Base-by-base conservation (phyloP, 2,888 invertebrate genomes). In the Plemyria rubiginata region DNA sequence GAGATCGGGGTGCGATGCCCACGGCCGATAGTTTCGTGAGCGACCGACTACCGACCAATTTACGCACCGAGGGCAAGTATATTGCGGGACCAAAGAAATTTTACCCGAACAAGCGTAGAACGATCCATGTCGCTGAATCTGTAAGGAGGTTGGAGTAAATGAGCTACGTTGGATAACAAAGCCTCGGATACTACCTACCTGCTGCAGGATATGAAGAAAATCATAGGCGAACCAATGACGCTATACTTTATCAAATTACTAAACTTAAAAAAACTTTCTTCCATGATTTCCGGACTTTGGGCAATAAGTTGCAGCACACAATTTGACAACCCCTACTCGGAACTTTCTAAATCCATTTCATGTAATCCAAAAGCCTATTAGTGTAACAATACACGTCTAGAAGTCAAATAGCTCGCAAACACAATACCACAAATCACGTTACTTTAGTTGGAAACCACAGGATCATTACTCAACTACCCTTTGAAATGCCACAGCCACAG, bases 21-120 rank as follows among this genome's bases (percentile, higher is more conserved):
- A 62, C 63, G 65, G 62, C 67, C 72, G 71, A 78, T 77, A 80
- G 80, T 81, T 82, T 76, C 73, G 70, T 72, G 71, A 76, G 66
- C 65, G 70, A 66, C 78, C 72, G 73, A 76, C 77, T 77, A 73
- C 70, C 73, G 75, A 76, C 77, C 82, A 78, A 80, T 81, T 80
- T 80, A 75, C 81, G 78, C 76, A 68, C 70, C 77, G 70, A 74
- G 75, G 75, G 72, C 75, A 71, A 80, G 71, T 74, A 76, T 76
- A 78, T 79, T 80, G 78, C 74, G 70, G 67, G 65, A 70, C 62
- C 62, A 36, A 56, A 65, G 67, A 65, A 60, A 65, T 55, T 65
- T 52, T 32, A 60, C 22, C 46, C 61, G 38, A 40, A 32, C 58
- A 43, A 45, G 52, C 55, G 40, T 40, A 40, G 56, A 57, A 56